Percentiles rank a stretch among this genome's conserved stretches.
Conservation (phyloP, 2,113 vertebrate genomes). For the Erinaceus europaeus region DNA sequence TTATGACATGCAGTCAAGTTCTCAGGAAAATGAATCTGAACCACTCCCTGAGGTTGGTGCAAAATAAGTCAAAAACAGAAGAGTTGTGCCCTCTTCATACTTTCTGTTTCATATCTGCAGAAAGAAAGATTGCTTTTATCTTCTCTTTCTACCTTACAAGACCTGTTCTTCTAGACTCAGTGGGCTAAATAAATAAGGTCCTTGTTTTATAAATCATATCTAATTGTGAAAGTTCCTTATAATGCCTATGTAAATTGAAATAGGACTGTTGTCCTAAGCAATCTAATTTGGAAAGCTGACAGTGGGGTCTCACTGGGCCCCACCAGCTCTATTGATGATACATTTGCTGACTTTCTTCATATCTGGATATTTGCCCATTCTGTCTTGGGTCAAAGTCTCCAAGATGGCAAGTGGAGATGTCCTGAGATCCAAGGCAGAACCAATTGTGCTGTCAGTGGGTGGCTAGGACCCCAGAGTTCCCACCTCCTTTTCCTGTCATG, state of each 20-base stretch:
- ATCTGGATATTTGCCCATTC: neutral
- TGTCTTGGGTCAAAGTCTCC: slow-evolving; percentile 26
- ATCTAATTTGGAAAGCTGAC: neutral
- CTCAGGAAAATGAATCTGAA: slow-evolving; percentile 6
- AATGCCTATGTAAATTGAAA: neutral
- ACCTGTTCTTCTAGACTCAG: neutral
- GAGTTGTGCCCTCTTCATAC: neutral
- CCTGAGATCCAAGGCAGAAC: slow-evolving; percentile 46
- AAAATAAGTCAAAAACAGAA: neutral
- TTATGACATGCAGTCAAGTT: neutral
- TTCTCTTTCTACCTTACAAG: neutral
- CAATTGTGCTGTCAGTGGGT: slow-evolving; percentile 43
- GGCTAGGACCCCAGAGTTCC: slow-evolving; percentile 31
- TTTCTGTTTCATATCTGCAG: slow-evolving; percentile 25
- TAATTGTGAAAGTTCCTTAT: slow-evolving; percentile 5
- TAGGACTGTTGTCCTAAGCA: neutral
- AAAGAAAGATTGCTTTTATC: neutral
- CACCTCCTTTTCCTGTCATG: slow-evolving; percentile 65
- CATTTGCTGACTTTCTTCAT: neutral
- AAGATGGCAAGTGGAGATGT: slow-evolving; percentile 43
- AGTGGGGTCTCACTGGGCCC: neutral
- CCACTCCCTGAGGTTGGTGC: neutral
- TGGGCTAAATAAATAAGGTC: neutral
- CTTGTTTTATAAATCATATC: slow-evolving; percentile 9
- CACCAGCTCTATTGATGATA: fast-evolving